Conservation (phyloP, 2,113 vertebrate genomes). For the Arvicanthis niloticus region DNA sequence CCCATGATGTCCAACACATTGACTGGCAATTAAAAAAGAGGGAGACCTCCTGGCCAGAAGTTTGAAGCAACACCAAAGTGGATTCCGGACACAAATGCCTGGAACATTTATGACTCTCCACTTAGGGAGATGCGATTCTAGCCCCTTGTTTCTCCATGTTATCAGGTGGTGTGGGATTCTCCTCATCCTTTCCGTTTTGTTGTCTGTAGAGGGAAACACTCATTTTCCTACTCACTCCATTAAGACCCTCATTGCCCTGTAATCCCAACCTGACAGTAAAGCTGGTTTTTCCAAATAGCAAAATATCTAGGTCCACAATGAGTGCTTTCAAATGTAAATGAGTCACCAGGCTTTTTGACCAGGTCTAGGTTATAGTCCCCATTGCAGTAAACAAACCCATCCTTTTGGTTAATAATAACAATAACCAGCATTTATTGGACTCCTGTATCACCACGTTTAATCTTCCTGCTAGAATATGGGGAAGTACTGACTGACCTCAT, state of each 20-base stretch:
- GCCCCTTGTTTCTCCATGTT: background rate
- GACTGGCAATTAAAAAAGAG: background rate
- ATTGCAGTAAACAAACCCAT: background rate
- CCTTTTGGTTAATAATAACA: background rate
- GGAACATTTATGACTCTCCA: background rate
- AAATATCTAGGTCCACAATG: background rate
- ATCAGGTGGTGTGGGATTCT: accelerated
- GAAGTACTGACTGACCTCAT: background rate
- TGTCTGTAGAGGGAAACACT: background rate
- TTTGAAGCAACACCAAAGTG: background rate
- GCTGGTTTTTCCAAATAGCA: slow-evolving; percentile 10
- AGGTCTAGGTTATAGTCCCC: background rate
- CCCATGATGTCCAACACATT: accelerated
- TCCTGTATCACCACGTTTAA: background rate
- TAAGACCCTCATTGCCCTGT: background rate
- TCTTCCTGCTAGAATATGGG: too few relatives aligned
- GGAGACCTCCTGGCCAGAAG: too few relatives aligned
- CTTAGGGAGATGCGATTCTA: too few relatives aligned
- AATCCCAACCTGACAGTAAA: background rate
- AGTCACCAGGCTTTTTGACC: background rate
- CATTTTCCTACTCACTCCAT: accelerated
- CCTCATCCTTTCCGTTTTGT: background rate
- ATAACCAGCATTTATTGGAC: background rate
- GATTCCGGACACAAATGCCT: accelerated
- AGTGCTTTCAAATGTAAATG: background rate